Conservation (phyloP, 2,888 invertebrate species). For the Eupeodes latifasciatus region DNA sequence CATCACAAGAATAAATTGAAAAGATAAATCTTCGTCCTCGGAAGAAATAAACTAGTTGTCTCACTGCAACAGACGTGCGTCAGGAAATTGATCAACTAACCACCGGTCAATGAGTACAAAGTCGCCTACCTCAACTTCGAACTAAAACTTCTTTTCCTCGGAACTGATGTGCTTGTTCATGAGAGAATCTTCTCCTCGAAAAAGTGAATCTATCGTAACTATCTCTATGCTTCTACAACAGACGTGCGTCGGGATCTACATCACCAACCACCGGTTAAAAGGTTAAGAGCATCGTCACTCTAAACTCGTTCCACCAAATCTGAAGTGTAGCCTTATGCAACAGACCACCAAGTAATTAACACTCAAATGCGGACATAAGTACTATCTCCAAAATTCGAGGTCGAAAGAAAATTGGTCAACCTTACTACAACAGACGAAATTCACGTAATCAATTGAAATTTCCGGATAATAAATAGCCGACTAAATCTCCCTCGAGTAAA, state of each 20-base stretch:
- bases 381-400: too few relatives aligned
- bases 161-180: not conserved
- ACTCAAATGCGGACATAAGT: too few relatives aligned
- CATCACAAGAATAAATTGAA: not conserved
- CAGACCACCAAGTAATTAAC: too few relatives aligned
- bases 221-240: not conserved
- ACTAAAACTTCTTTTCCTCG: not conserved
- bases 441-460: too few relatives aligned
- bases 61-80: not conserved
- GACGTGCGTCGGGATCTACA: not conserved
- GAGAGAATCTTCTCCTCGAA: not conserved
- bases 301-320: too few relatives aligned
- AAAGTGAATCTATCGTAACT: not conserved
- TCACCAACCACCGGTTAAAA: not conserved
- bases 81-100: too few relatives aligned
- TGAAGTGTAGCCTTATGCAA: too few relatives aligned
- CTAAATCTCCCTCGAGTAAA: too few relatives aligned
- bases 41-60: not conserved
- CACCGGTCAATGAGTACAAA: not conserved
- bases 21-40: not conserved
- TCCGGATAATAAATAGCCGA: too few relatives aligned
- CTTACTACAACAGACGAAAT: too few relatives aligned
- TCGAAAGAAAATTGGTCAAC: too few relatives aligned
- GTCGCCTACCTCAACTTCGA: not conserved
- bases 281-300: too few relatives aligned